Base-by-base conservation (phyloP, 2,113 vertebrate genomes). In the Sapayoa aenigma region DNA sequence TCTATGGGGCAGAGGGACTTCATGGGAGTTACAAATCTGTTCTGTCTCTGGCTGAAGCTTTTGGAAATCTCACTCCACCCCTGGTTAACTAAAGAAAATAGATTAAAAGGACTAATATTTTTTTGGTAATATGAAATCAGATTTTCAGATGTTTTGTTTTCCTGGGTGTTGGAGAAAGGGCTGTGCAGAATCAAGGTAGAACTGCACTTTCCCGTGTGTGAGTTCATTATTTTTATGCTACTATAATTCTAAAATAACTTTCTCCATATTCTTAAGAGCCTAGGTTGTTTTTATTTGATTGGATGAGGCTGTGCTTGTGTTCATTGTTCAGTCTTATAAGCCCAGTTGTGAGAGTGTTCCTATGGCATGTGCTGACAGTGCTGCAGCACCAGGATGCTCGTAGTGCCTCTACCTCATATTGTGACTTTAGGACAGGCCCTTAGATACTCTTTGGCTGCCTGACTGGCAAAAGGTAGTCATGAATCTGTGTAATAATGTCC, bases 191-290 rank as follows among this genome's bases (percentile, higher is more conserved):
- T 2, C 0, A 0, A 42, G 28, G 41, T 47, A 21, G 59, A 73
- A 6, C 22, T 53, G 37, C 0, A 0, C 11, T 14, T 37, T 59
- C 49, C 58, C 52, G 24, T 5, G 8, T 16, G 9, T 1, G 21
- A 72, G 6, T 67, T 77, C 8, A 21, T 23, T 62, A 23, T 41
- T 55, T 47, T 72, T 30, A 49, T 14, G 6, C 21, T 59, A 4
- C 23, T 41, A 3, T 13, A 55, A 11, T 7, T 58, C 37, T 44
- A 20, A 56, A 52, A 49, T 14, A 5, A 7, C 39, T 37, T 76
- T 27, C 53, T 60, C 21, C 1, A 0, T 23, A 4, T 23, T 39
- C 87, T 59, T 49, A 44, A 16, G 35, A 47, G 39, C 5, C 12
- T 78, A 53, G 8, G 5, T 44, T 88, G 5, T 66, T 47, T 60